A percentile compares a stretch with the other conserved stretches of the same genome.
phyloP scores from a whole-genome alignment of 2,888 invertebrate genomes.

The Euplagia quadripunctaria region DNA sequence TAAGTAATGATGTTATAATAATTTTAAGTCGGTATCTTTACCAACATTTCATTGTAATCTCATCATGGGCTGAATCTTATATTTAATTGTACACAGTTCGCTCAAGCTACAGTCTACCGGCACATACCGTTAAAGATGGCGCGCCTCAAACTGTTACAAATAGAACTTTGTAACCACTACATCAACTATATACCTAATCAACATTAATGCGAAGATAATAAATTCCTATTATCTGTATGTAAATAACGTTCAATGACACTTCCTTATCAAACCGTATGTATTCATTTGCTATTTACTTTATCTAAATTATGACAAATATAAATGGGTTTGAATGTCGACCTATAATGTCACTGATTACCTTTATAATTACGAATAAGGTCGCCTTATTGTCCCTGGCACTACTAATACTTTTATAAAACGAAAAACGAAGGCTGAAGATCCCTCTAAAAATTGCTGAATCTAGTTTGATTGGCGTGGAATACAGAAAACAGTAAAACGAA shows the following conservation, averaged over 20 bases:
- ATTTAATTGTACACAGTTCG: neutral
- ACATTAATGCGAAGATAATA: conserved; percentile 46
- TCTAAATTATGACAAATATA: conserved; percentile 50
- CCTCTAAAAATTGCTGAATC: neutral
- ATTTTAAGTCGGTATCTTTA: no score
- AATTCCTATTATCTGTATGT: conserved; percentile 53
- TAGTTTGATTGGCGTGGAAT: neutral
- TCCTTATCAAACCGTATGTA: conserved; percentile 58
- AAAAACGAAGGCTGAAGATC: neutral
- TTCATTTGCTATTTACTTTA: conserved; percentile 53
- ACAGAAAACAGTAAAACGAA: neutral
- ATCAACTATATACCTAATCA: conserved; percentile 39
- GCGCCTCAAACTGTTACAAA: neutral
- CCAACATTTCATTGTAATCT: neutral
- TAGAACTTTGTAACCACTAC: conserved; percentile 4
- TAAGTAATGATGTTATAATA: no score
- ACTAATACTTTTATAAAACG: neutral
- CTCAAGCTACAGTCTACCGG: neutral
- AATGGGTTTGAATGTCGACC: conserved; percentile 39
- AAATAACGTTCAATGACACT: conserved; percentile 67
- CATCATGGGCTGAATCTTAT: neutral
- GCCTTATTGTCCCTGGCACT: neutral
- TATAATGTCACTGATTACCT: conserved; percentile 39
- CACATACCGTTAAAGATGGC: neutral
- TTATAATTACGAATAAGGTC: conserved; percentile 29